Percentiles rank a stretch among this genome's conserved stretches.
These are phyloP conservation scores for Leptura quadrifasciata DNA, from an alignment of 2,888 invertebrate genomes.

Conservation along the genomic window DNA sequence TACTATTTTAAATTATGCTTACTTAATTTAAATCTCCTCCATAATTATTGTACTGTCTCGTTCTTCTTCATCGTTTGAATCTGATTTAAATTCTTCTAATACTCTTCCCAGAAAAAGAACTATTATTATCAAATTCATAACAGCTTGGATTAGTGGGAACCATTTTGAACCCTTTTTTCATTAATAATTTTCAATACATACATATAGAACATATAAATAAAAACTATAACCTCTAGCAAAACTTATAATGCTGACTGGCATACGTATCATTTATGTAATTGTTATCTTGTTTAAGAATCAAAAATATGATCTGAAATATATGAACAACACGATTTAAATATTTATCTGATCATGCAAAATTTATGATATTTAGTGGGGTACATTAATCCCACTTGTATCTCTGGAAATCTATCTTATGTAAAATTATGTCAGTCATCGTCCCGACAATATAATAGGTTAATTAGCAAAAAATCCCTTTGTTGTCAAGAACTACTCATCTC, in stretches of 20 bases:
- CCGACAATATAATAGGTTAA: conserved; percentile 3
- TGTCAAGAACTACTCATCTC: not conserved
- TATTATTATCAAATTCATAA: too few species aligned
- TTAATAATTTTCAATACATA: too few species aligned
- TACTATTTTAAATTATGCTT: too few species aligned
- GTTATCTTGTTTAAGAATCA: not conserved
- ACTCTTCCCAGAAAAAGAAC: too few species aligned
- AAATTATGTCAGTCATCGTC: not conserved
- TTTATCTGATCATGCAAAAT: conserved; percentile 5
- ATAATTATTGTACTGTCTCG: too few species aligned
- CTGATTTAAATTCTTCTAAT: too few species aligned
- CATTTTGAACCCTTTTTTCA: too few species aligned
- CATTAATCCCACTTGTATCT: not conserved
- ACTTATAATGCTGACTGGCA: not conserved
- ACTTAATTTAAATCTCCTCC: too few species aligned
- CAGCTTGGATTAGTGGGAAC: too few species aligned
- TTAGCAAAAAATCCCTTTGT: not conserved
- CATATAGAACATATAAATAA: not conserved
- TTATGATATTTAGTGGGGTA: conserved; percentile 1
- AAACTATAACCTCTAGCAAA: not conserved
- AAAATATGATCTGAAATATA: not conserved
- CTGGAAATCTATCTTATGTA: not conserved
- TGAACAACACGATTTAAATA: not conserved
- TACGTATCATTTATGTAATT: not conserved
- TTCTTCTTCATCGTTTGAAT: too few species aligned